Conservation (phyloP, 2,888 invertebrate species). For the Phyto melanocephala region DNA sequence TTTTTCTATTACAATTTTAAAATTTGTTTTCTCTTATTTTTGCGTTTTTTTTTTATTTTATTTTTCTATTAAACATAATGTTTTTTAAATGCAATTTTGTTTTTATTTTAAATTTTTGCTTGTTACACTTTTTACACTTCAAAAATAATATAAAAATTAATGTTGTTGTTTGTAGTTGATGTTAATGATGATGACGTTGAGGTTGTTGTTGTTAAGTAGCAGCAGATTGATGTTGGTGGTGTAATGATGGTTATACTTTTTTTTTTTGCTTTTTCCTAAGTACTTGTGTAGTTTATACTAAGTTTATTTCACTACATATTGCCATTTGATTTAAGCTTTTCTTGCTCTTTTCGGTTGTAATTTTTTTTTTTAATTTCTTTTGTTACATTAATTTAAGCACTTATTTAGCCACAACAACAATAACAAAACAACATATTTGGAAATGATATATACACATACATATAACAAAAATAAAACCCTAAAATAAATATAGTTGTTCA, state of each 20-base stretch:
- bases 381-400: conserved; percentile 38
- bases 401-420: conserved; percentile 44
- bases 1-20: conserved; percentile 62
- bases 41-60: background rate
- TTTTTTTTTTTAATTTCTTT: background rate
- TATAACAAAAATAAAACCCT: background rate
- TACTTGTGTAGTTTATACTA: conserved; percentile 53
- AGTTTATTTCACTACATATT: conserved; percentile 52
- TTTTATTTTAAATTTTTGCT: conserved; percentile 35
- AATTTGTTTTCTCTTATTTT: conserved; percentile 32
- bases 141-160: background rate
- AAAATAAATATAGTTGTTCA: conserved; percentile 31
- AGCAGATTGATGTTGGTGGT: conserved; percentile 9
- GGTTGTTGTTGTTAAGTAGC: background rate
- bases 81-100: conserved; percentile 30
- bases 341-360: background rate
- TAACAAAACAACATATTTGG: conserved; percentile 66
- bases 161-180: conserved; percentile 35
- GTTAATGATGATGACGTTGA: conserved; percentile 44
- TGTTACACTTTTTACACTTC: conserved; percentile 26
- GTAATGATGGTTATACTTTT: conserved; percentile 34
- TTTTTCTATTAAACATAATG: conserved; percentile 46
- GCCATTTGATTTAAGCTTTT: conserved; percentile 7
- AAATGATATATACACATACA: background rate
- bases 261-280: conserved; percentile 32